Evolutionary conservation across 2,888 invertebrate genomes (phyloP).

Genomic region (Oligia strigilis): DNA sequence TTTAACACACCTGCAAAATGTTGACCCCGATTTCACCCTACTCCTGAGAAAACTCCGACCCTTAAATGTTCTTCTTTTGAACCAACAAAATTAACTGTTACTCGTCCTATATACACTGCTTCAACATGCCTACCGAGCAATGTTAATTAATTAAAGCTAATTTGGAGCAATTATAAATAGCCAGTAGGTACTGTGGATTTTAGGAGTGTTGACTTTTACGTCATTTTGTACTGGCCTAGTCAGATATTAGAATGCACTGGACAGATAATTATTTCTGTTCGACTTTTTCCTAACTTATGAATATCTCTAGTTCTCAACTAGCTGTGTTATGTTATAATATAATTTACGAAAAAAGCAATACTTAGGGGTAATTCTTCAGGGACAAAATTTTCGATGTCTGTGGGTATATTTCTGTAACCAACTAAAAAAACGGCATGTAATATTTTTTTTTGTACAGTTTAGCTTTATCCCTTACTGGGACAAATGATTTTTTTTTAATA

Average conservation of each 20-base stretch:
- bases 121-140: not conserved
- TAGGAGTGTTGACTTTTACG: conserved; percentile 4
- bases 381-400: too few species aligned
- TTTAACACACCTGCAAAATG: conserved; percentile 35
- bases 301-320: not conserved
- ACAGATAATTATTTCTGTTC: too few species aligned
- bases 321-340: not conserved
- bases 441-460: too few species aligned
- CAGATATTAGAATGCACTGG: not conserved
- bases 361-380: too few species aligned
- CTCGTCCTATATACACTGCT: not conserved
- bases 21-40: conserved; percentile 24
- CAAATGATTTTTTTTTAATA: too few species aligned
- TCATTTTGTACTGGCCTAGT: not conserved
- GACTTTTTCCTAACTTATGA: not conserved
- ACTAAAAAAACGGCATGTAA: too few species aligned
- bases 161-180: conserved; percentile 46
- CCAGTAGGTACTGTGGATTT: conserved; percentile 27
- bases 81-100: not conserved
- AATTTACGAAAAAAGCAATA: not conserved
- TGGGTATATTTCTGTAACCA: too few species aligned
- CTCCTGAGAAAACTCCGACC: conserved; percentile 25
- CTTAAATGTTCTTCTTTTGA: not conserved
- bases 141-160: conserved; percentile 51
- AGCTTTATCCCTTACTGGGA: too few species aligned